Base-by-base conservation (phyloP, 2,113 vertebrate species). In the Rana temporaria region DNA sequence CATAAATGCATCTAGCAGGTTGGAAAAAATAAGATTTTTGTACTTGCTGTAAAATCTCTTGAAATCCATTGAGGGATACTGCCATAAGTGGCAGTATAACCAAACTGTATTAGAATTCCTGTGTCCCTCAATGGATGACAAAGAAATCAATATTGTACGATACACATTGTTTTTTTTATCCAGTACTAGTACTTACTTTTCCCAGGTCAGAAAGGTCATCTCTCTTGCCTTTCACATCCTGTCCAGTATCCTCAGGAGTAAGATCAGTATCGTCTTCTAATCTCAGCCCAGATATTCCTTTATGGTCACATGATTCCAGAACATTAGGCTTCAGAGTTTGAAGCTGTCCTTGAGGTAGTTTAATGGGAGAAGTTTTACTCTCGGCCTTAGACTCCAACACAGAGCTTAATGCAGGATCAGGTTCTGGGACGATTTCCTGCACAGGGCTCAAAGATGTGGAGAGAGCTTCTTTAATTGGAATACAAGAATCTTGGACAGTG, bases 251-350 rank as follows among this genome's bases (percentile, higher is more conserved):
- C 2, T 18, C 42, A 78, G 62, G 17, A 4, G 12, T 2, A 1
- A 4, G 19, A 26, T 56, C 26, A 17, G 16, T 3, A 18, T 60
- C 9, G 5, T 14, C 18, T 57, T 57, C 17, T n/a, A 30, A 30
- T 2, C 30, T 72, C 24, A 59, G 4, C n/a, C 30, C 26, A 59
- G 11, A n/a, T 32, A 15, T 19, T 16, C 3, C 52, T 57, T 79
- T 67, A 2, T 11, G 20, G 15, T 32, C 19, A 16, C 4, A 2
- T 4, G 60, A 8, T 19, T 42, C 22, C 9, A 22, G 4, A 4
- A 73, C 19, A 65, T 73, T 81, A 18, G 69, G 69, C 24, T 24
- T 65, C 62, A 60, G 68, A 14, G 14, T 81, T 12, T 32, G 79
- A 17, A 81, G n/a, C 52, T 24, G 38, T 18, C 68, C 57, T 32